phyloP scores from a whole-genome alignment of 2,888 invertebrate genomes.

The Drosophila subquinaria region DNA sequence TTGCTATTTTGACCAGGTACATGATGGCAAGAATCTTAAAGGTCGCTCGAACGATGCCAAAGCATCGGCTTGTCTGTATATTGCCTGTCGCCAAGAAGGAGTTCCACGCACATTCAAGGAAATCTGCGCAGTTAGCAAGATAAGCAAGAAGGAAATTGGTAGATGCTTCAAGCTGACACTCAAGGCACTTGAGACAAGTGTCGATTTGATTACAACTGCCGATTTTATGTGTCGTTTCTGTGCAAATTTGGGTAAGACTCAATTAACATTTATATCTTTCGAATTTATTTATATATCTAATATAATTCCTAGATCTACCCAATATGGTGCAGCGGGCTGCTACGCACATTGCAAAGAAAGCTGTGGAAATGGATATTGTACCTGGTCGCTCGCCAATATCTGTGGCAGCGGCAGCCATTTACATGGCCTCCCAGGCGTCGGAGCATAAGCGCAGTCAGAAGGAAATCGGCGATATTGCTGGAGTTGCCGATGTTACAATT shows the following conservation, averaged over 20 bases:
- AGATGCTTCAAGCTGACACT: conserved; percentile 98
- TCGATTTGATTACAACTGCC: conserved; percentile 98
- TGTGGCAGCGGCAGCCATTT: conserved; percentile 99
- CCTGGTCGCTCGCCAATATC: conserved; percentile 99
- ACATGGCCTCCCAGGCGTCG: conserved; percentile 99
- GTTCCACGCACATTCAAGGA: conserved; percentile 99
- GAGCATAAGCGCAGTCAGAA: conserved; percentile 98
- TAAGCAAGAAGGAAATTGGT: conserved; percentile 99
- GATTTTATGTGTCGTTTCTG: conserved; percentile 99
- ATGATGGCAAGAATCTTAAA: conserved; percentile 97
- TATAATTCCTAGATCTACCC: conserved; percentile 87
- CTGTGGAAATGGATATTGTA: conserved; percentile 98
- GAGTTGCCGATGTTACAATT: conserved; percentile 99
- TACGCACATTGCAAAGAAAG: conserved; percentile 97
- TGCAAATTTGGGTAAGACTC: conserved; percentile 91
- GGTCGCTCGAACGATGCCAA: conserved; percentile 99
- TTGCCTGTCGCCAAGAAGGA: conserved; percentile 99
- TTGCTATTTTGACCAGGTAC: conserved; percentile 87
- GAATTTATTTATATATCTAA: too few relatives aligned
- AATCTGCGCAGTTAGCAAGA: conserved; percentile 99
- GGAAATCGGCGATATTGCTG: conserved; percentile 99
- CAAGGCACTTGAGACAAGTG: conserved; percentile 97
- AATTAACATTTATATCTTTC: too few relatives aligned
- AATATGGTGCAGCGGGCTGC: conserved; percentile 97
- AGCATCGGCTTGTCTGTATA: conserved; percentile 99